A percentile compares a stretch with the other conserved stretches of the same genome.
phyloP scores from a whole-genome alignment of 2,113 vertebrate genomes.

The Callopanchax toddi region DNA sequence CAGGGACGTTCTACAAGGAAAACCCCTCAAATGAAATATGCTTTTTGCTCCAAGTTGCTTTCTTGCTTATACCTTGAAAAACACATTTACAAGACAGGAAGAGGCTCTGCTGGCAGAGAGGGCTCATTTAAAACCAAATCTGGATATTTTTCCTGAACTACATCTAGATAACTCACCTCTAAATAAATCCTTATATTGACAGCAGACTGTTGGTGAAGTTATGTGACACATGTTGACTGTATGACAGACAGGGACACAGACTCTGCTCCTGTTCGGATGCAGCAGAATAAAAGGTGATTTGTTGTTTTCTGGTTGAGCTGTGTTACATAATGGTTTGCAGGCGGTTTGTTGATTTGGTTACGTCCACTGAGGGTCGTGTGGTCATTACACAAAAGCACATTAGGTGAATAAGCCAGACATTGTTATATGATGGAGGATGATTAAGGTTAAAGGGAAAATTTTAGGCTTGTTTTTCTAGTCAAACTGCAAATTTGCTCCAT shows the following conservation, averaged over 20 bases:
- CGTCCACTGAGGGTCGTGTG: background rate
- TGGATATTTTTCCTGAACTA: background rate
- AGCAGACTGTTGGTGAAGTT: background rate
- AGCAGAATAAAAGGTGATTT: background rate
- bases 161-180: too few relatives aligned
- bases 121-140: slow-evolving; percentile 7
- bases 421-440: background rate
- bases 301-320: slow-evolving; percentile 3
- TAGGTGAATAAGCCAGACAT: background rate
- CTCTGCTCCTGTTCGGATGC: background rate
- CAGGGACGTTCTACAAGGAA: background rate
- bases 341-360: background rate
- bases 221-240: background rate
- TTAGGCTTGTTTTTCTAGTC: background rate
- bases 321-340: background rate
- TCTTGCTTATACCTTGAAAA: background rate
- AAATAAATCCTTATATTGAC: background rate
- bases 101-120: background rate
- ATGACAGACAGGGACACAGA: background rate
- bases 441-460: background rate
- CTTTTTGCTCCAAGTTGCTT: slow-evolving; percentile 2
- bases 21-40: background rate
- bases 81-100: slow-evolving; percentile 4
- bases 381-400: slow-evolving; percentile 1
- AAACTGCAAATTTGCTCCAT: background rate